Percentiles rank a stretch among this genome's conserved stretches.
These are phyloP conservation scores for Eurytoma adleriae DNA, from an alignment of 2,888 invertebrate genomes.

Conservation along the genomic window DNA sequence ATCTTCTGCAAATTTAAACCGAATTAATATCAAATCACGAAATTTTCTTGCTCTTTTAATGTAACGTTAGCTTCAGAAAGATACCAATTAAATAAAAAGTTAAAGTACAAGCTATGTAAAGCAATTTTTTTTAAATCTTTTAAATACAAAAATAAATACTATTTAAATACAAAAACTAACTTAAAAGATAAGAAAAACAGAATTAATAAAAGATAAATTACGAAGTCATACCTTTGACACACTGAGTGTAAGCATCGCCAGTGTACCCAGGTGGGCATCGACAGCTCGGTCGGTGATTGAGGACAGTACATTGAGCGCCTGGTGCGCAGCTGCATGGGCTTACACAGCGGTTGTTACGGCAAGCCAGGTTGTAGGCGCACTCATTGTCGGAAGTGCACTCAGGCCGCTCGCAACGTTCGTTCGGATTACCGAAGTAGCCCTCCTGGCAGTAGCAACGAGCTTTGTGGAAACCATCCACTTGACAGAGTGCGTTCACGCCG, in stretches of 20 bases:
- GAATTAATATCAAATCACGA: background rate
- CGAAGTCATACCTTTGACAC: conserved; percentile 78
- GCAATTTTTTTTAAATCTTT: no score
- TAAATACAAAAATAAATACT: background rate
- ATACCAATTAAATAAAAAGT: background rate
- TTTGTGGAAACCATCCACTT: conserved; percentile 85
- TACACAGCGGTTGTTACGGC: conserved; percentile 86
- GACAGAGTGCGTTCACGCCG: conserved; percentile 87
- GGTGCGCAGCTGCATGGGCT: conserved; percentile 92
- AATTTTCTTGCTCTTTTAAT: background rate
- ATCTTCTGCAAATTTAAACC: conserved; percentile 73
- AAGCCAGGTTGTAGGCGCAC: conserved; percentile 88
- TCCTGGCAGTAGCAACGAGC: conserved; percentile 88
- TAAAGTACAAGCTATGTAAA: background rate
- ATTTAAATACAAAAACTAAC: background rate
- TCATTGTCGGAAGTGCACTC: conserved; percentile 87
- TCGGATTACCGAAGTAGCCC: conserved; percentile 87
- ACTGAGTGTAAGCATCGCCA: conserved; percentile 86
- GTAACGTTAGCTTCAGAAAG: background rate
- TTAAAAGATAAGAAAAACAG: no score
- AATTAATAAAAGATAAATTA: conserved; percentile 5
- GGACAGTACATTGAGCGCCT: conserved; percentile 86
- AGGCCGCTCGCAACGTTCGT: conserved; percentile 85
- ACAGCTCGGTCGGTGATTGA: conserved; percentile 86
- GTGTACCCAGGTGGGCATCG: conserved; percentile 89